Evolutionary conservation across 2,797 vertebrate genomes (phyloP).

Genomic region (Onychomys leucogaster): DNA sequence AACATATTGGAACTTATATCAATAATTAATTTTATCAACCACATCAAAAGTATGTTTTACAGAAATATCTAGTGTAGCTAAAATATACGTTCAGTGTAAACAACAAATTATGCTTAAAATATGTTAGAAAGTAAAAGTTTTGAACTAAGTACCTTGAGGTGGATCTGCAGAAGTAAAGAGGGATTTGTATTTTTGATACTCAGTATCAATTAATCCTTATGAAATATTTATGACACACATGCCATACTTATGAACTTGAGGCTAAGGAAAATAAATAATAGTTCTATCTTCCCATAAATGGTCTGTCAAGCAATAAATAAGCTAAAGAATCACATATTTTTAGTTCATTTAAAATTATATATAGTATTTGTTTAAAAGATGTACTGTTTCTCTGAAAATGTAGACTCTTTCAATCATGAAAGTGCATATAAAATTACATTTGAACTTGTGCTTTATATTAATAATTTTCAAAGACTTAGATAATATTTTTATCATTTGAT

Average conservation of each 20-base stretch:
- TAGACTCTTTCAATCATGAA: neutral
- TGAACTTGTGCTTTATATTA: neutral
- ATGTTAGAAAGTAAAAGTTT: neutral
- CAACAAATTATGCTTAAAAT: constrained; percentile 24
- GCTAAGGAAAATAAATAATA: neutral
- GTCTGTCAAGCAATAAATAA: neutral
- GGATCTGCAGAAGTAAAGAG: neutral
- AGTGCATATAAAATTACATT: neutral
- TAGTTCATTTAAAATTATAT: neutral
- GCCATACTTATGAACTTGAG: neutral
- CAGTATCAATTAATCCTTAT: neutral
- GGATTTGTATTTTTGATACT: neutral
- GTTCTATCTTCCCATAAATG: neutral
- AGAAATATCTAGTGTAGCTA: neutral
- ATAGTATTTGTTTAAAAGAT: constrained; percentile 9
- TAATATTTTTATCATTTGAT: constrained; percentile 46
- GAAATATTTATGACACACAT: neutral
- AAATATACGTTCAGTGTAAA: neutral
- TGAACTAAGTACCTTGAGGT: neutral
- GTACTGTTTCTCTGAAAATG: neutral
- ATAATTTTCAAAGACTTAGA: neutral
- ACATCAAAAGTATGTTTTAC: neutral
- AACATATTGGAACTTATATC: neutral
- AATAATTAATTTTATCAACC: neutral
- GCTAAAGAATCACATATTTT: neutral